Percentiles rank a stretch among this genome's conserved stretches.
Evolutionary conservation across 2,797 vertebrate genomes (phyloP).

Genomic region (Kryptopterus vitreolus): DNA sequence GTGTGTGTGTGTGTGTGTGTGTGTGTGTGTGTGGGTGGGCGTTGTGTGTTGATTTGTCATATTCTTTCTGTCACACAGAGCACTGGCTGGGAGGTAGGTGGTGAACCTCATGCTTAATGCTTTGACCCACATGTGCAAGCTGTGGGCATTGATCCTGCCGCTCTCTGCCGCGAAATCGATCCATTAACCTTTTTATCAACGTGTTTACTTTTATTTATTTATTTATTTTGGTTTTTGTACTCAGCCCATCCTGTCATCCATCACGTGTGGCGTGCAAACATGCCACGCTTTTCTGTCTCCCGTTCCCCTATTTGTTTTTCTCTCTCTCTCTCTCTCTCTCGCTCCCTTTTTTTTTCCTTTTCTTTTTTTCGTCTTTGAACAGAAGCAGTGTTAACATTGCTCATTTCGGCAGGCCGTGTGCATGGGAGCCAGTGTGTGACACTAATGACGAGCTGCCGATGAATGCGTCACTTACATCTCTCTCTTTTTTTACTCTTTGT

Average conservation of each 20-base stretch:
- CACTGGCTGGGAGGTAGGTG: conserved; percentile 99
- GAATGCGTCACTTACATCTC: conserved; percentile 84
- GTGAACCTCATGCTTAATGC: conserved; percentile 83
- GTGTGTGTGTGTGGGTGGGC: too few species aligned
- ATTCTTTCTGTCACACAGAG: conserved; percentile 99
- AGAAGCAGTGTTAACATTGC: conserved; percentile 62
- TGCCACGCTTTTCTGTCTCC: conserved; percentile 43
- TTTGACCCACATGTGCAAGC: conserved; percentile 92
- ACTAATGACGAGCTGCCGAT: conserved; percentile 86
- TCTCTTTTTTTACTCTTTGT: conserved; percentile 55
- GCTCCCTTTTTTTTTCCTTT: conserved; percentile 47
- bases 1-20: too few species aligned
- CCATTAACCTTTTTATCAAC: conserved; percentile 85
- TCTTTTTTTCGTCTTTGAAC: conserved; percentile 53
- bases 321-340: conserved; percentile 44
- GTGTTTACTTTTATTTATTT: conserved; percentile 10
- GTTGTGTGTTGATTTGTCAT: conserved; percentile 72
- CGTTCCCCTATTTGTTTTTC: conserved; percentile 38
- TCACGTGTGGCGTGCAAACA: conserved; percentile 63
- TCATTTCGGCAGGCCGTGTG: conserved; percentile 80
- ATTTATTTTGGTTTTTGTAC: neutral
- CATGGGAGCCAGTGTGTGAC: conserved; percentile 87
- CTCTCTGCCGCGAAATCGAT: conserved; percentile 83
- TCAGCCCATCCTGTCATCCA: conserved; percentile 52
- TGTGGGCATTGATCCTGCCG: conserved; percentile 79